Evolutionary conservation across 23 tunicate species (phyloP), one percentile per base, ranked within the genome.

Genomic region (Ascidia mentula): DNA sequence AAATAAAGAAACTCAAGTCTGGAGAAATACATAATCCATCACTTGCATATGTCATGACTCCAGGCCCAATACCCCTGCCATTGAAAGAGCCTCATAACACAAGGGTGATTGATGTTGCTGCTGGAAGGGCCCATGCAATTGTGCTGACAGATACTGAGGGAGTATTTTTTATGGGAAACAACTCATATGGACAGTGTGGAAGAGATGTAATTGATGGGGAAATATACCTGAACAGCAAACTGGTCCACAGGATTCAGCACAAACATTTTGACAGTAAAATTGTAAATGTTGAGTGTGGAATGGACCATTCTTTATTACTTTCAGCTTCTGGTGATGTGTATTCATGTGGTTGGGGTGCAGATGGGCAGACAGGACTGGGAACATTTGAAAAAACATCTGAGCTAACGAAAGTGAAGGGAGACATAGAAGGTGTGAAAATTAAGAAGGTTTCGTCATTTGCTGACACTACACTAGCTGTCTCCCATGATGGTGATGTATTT

Each of bases 341-440:
- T 80, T 32, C 87, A 15, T 93, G 98, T 73, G 98, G 98, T 31
- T 93, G 98, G 98, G 89, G 93, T 30, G 87, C 98, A 2, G 98
- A 93, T 78, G 98, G 98, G 18, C 98, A 93, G 59, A 93, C 98
- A 34, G 98, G 98, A 34, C 83, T 93, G 0, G 89, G 84, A 7
- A 45, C 32, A 38, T 69, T 31, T 46, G 77, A 84, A 46, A 40
- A 76, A 33, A 75, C 82, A 0, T 35, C 71, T n/a, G 72, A 36
- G 6, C 98, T 93, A 0, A 88, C 85, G 1, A 32, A 40, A 33
- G 37, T 93, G 30, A 59, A 53, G 45, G 98, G 98, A 3, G 93
- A 88, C 71, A 37, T 93, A n/a, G 87, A 84, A 8, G 93, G 93
- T 15, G 90, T 81, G 12, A 84, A 75, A 38, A 46, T 93, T 0